Evolutionary conservation across 2,113 vertebrate species (phyloP).

Genomic region (Lepus americanus): DNA sequence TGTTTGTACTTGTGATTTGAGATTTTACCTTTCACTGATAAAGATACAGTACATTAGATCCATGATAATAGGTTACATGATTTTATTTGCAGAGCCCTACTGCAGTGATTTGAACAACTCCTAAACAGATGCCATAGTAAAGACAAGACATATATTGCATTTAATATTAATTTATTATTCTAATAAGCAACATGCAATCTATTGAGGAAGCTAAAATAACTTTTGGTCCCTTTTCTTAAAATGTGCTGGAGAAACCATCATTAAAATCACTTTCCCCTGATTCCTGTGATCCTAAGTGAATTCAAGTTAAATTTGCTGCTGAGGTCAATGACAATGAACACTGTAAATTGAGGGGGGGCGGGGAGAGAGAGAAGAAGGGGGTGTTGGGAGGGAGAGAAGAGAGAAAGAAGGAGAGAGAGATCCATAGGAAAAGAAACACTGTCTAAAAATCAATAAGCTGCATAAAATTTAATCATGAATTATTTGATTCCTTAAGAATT

Average conservation of each 20-base stretch:
- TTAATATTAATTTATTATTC: conserved; percentile 87
- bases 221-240: conserved; percentile 90
- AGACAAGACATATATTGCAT: conserved; percentile 88
- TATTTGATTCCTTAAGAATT: conserved; percentile 84
- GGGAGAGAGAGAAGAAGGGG: neutral
- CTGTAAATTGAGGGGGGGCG: conserved; percentile 38
- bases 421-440: conserved; percentile 81
- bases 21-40: conserved; percentile 87
- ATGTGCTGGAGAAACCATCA: conserved; percentile 89
- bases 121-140: conserved; percentile 87
- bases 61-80: conserved; percentile 85
- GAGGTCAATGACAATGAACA: conserved; percentile 84
- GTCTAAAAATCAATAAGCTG: conserved; percentile 68
- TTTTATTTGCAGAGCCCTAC: conserved; percentile 88
- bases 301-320: conserved; percentile 84
- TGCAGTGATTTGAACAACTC: conserved; percentile 90
- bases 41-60: conserved; percentile 90
- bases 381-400: too few species aligned
- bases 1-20: conserved; percentile 88
- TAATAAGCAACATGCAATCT: conserved; percentile 90
- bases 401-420: too few species aligned
- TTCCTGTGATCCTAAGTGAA: conserved; percentile 87
- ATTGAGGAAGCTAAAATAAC: conserved; percentile 87
- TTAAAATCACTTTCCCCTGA: conserved; percentile 82
- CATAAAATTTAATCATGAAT: conserved; percentile 83